phyloP scores from a whole-genome alignment of 2,797 vertebrate species.

The Simalia tracyae region DNA sequence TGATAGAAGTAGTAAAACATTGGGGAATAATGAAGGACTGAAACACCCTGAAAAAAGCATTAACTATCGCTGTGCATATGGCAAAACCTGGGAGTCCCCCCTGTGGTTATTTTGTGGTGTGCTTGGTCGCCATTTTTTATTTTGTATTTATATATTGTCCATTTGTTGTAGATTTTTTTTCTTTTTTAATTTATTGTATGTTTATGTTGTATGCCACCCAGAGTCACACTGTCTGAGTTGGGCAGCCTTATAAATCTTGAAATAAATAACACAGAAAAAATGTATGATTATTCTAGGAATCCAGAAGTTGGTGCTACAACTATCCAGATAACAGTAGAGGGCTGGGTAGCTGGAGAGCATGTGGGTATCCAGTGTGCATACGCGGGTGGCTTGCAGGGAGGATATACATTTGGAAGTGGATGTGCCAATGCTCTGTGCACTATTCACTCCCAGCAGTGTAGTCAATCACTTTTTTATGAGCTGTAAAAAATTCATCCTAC shows the following conservation, averaged over 20 bases:
- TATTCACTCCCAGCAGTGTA: slow-evolving; percentile 34
- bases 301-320: background rate
- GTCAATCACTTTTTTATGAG: slow-evolving; percentile 49
- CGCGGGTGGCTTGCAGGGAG: background rate
- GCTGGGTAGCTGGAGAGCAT: background rate
- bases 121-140: no score
- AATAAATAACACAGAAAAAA: background rate
- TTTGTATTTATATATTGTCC: background rate
- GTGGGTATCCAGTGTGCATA: background rate
- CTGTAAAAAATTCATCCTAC: slow-evolving; percentile 41
- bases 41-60: background rate
- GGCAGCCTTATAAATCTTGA: background rate
- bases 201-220: background rate
- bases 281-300: background rate
- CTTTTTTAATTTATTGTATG: background rate
- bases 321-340: background rate
- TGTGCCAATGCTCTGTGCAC: background rate
- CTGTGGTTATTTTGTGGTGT: no score
- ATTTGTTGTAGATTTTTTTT: background rate
- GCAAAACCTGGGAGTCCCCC: no score
- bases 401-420: slow-evolving; percentile 10
- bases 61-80: background rate
- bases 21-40: slow-evolving; percentile 1
- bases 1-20: background rate
- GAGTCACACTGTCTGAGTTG: background rate